Conservation (phyloP, 2,888 invertebrate species). For the Entomobrya proxima region DNA sequence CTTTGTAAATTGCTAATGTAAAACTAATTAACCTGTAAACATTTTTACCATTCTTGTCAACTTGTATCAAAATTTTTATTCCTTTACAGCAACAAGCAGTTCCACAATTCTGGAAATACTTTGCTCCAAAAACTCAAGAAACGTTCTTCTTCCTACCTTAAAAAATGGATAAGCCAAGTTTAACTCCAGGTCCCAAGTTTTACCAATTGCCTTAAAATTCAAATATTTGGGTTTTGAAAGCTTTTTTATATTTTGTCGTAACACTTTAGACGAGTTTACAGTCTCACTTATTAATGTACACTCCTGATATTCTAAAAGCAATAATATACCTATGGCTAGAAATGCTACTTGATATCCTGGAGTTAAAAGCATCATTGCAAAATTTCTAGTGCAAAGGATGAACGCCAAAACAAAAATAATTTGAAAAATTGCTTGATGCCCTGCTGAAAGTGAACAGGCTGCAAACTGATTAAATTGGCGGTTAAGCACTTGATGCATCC, state of each 20-base stretch:
- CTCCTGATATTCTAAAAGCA: neutral
- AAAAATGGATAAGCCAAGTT: neutral
- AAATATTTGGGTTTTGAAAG: neutral
- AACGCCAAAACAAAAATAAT: neutral
- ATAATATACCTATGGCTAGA: neutral
- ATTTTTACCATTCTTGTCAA: no score
- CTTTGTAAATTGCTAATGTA: no score
- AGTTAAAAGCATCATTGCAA: neutral
- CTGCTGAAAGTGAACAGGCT: neutral
- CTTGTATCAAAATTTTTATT: no score
- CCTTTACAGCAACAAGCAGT: no score
- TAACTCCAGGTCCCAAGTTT: neutral
- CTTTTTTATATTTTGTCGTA: neutral
- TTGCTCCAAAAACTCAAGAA: conserved; percentile 3
- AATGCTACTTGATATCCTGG: conserved; percentile 28
- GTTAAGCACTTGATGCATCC: conserved; percentile 17
- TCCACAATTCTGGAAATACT: no score
- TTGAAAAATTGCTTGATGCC: conserved; percentile 3
- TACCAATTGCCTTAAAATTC: neutral
- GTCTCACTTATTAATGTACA: neutral
- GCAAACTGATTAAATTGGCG: neutral
- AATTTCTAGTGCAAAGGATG: neutral
- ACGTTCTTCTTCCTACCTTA: neutral
- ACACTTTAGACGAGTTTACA: neutral
- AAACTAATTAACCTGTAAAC: no score